phyloP scores from a whole-genome alignment of 2,797 vertebrate species.

The Emys orbicularis region DNA sequence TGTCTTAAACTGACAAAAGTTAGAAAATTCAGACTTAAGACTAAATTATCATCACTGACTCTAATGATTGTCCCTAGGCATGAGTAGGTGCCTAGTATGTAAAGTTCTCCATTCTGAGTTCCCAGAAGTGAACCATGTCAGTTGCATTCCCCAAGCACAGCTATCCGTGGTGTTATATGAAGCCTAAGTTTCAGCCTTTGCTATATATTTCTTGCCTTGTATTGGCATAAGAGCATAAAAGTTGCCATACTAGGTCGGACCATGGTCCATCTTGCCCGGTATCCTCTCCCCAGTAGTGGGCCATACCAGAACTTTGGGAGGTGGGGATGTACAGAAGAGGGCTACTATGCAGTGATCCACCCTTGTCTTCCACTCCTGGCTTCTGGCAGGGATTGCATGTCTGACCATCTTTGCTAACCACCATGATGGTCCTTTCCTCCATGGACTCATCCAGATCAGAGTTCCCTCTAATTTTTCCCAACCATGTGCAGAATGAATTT shows the following conservation, averaged over 20 bases:
- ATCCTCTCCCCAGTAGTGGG: no score
- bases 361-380: no score
- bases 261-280: no score
- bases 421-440: no score
- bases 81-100: not conserved
- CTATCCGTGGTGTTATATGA: not conserved
- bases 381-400: no score
- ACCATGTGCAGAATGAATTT: no score
- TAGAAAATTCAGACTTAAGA: not conserved
- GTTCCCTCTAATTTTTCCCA: no score
- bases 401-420: no score
- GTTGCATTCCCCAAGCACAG: not conserved
- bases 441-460: no score
- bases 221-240: not conserved
- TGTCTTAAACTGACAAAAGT: constrained; percentile 1
- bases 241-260: no score
- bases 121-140: not conserved
- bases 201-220: not conserved
- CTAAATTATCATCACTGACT: not conserved
- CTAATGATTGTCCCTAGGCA: not conserved
- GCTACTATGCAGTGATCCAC: not conserved
- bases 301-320: not conserved
- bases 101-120: not conserved
- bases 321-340: not conserved
- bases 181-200: not conserved